Evolutionary conservation across 30 jellyfish, hydroid and myxozoan species (phyloP), one percentile per base, ranked within the genome.

Genomic region (Aurelia sp.): DNA sequence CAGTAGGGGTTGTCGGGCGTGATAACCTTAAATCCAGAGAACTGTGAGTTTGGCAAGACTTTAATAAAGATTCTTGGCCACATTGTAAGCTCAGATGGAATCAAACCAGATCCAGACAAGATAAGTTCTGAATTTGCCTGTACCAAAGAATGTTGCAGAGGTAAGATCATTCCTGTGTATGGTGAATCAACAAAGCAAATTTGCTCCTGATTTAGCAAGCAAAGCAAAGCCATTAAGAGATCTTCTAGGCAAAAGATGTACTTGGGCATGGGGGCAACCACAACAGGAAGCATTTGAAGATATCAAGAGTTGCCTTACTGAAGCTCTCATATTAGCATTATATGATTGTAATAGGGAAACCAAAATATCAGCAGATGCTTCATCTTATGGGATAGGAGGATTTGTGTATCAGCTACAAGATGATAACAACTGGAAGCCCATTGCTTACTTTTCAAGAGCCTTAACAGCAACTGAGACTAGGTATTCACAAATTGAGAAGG

Each of bases 401-500:
- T 79, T 83, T 31, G 61, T 83, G 21, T 57, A 20, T 18, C 93
- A 83, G 61, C 68, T 23, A 5, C 87, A 83, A 57, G 88, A 70
- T 44, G 93, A 72, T 20, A 40, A 37, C 65, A 40, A 7, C 57
- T 55, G 71, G 89, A 81, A 75, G 47, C 92, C 88, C 33, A 74
- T 78, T 63, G 91, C 92, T 11, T 87, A 64, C 52, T 58, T 57
- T 27, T 87, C 87, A 50, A 20, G 96, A 15, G 80, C 81, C 13
- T 27, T 87, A 64, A 57, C 92, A 9, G n/a, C 20, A 13, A 60
- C 88, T 12, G 96, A 87, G 80, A 35, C 76, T 55, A 58, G 73
- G 19, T 78, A 87, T 66, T 63, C 79, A 27, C 92, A 77, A 55
- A 87, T 87, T 31, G 92, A 87, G 80, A 87, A 87, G 67, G 96